A percentile compares a stretch with the other conserved stretches of the same genome.
phyloP scores from a whole-genome alignment of 2,888 invertebrate genomes.

The Lepidocyrtinus sp. region DNA sequence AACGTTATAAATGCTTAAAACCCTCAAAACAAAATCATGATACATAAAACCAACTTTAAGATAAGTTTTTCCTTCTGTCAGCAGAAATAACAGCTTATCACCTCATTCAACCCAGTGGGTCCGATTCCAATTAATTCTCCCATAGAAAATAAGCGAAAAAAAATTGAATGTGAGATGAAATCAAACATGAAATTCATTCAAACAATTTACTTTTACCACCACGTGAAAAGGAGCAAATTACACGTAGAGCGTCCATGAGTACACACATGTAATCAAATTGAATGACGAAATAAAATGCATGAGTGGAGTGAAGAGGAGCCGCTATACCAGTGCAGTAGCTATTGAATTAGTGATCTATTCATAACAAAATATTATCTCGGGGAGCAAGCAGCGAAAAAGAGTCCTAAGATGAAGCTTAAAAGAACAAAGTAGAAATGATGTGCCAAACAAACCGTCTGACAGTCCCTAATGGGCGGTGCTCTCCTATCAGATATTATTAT shows the following conservation, averaged over 20 bases:
- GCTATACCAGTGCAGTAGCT: slow-evolving; percentile 44
- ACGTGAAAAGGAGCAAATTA: background rate
- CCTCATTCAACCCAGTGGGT: slow-evolving; percentile 16
- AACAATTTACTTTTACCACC: slow-evolving; percentile 21
- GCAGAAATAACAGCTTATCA: slow-evolving; percentile 17
- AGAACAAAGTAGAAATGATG: slow-evolving; percentile 46
- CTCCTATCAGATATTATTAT: slow-evolving; percentile 55
- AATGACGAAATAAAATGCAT: slow-evolving; percentile 2
- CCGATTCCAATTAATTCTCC: slow-evolving; percentile 43
- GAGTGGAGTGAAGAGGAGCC: slow-evolving; percentile 13
- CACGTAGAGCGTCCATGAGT: background rate
- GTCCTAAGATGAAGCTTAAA: background rate
- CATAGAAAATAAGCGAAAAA: slow-evolving; percentile 28
- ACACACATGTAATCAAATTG: background rate
- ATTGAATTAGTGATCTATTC: slow-evolving; percentile 53
- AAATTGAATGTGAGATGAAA: slow-evolving; percentile 8
- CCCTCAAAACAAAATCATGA: background rate
- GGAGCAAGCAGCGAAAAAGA: slow-evolving; percentile 23
- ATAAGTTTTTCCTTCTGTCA: background rate
- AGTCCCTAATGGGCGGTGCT: slow-evolving; percentile 60
- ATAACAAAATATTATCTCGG: slow-evolving; percentile 30
- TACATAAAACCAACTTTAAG: background rate
- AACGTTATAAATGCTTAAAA: slow-evolving; percentile 27
- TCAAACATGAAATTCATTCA: slow-evolving; percentile 13
- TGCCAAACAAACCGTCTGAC: slow-evolving; percentile 57